Conservation (phyloP, 2,113 vertebrate genomes). For the Colaptes auratus region DNA sequence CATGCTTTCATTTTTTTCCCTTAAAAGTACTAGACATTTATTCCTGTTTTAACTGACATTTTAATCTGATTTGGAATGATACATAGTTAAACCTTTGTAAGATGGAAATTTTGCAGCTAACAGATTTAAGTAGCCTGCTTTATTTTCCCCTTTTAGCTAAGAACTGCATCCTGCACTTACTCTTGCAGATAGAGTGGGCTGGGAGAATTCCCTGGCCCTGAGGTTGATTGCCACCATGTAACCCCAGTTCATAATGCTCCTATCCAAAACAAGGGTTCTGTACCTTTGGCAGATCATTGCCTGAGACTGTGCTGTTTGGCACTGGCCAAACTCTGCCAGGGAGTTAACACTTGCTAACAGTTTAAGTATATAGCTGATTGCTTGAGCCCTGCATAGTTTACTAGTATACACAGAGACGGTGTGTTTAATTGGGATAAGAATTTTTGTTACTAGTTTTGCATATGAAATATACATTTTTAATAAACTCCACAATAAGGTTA, state of each 20-base stretch:
- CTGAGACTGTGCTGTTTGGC: neutral
- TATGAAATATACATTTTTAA: neutral
- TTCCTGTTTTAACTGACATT: conserved; percentile 39
- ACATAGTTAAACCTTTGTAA: neutral
- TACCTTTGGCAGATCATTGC: neutral
- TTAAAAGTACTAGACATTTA: neutral
- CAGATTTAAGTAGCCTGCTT: neutral
- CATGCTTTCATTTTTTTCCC: neutral
- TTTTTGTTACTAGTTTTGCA: neutral
- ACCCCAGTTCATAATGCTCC: neutral
- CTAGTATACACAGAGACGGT: neutral
- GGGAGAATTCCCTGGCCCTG: neutral
- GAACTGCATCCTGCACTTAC: neutral
- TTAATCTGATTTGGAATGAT: conserved; percentile 32
- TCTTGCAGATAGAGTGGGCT: neutral
- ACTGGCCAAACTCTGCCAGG: neutral
- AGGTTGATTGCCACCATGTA: neutral
- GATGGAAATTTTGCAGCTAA: conserved; percentile 15
- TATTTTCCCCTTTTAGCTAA: neutral
- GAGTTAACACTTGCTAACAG: neutral
- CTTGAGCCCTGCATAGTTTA: neutral
- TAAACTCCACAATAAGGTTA: neutral
- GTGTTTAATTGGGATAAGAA: neutral
- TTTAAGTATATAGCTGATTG: neutral
- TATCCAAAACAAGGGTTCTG: neutral